Conservation (phyloP, 2,888 invertebrate genomes). For the Megaustenia siamemsis region DNA sequence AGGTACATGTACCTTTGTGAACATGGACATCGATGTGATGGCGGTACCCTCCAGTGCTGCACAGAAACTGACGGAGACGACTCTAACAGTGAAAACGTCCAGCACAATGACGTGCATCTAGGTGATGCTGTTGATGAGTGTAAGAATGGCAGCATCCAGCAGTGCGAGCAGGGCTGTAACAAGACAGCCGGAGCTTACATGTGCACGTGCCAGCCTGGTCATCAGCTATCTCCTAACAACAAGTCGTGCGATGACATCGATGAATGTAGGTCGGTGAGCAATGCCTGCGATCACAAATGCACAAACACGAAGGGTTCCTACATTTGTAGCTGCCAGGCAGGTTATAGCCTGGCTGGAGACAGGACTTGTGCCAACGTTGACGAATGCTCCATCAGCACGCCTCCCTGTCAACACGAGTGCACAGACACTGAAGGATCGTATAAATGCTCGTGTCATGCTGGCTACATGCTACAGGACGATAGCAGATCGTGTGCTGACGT, state of each 20-base stretch:
- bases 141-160: not conserved
- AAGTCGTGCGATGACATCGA: slow-evolving; percentile 37
- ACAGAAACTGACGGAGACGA: no score
- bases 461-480: not conserved
- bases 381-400: not conserved
- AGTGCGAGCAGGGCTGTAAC: slow-evolving; percentile 53
- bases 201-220: slow-evolving; percentile 60
- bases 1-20: no score
- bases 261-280: slow-evolving; percentile 54
- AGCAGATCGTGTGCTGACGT: not conserved
- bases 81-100: no score
- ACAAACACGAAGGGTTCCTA: slow-evolving; percentile 60
- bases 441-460: not conserved
- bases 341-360: not conserved
- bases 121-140: slow-evolving; percentile 1
- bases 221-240: slow-evolving; percentile 48
- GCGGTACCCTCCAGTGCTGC: no score
- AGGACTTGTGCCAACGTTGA: not conserved
- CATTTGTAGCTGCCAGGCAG: slow-evolving; percentile 57
- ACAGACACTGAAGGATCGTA: not conserved
- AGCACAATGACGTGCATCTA: no score
- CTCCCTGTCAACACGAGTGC: not conserved
- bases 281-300: slow-evolving; percentile 61
- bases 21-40: no score
- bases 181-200: slow-evolving; percentile 58